Evolutionary conservation across 2,888 invertebrate genomes (phyloP).

Genomic region (Papilio gigon): DNA sequence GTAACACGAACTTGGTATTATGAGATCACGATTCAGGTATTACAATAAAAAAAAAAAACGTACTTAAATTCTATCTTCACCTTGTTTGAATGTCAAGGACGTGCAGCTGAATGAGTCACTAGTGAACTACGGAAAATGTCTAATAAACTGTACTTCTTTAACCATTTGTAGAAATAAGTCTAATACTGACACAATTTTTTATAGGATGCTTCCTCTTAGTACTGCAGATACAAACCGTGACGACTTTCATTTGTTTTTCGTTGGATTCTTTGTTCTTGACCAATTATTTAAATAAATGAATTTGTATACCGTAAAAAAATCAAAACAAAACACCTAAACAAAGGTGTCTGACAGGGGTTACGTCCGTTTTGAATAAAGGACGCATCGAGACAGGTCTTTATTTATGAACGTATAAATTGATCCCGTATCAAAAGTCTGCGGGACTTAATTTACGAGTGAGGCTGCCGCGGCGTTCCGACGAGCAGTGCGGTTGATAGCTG

Average conservation of each 20-base stretch:
- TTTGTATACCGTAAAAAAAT: neutral
- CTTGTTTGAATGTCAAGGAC: constrained; percentile 58
- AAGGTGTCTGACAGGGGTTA: constrained; percentile 19
- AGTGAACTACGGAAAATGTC: constrained; percentile 37
- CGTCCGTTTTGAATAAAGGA: constrained; percentile 16
- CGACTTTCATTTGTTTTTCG: neutral
- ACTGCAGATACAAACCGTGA: neutral
- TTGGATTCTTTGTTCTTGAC: neutral
- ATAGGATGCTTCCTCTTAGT: neutral
- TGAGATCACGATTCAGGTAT: constrained; percentile 40
- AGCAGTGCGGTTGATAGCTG: constrained; percentile 21
- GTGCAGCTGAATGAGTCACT: constrained; percentile 48
- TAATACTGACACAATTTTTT: neutral
- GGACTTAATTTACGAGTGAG: constrained; percentile 27
- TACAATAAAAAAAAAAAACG: constrained; percentile 43
- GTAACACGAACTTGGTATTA: constrained; percentile 33
- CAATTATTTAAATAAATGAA: constrained; percentile 2
- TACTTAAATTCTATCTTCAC: constrained; percentile 49
- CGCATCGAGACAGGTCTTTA: constrained; percentile 2
- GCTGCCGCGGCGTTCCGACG: constrained; percentile 19
- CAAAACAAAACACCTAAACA: neutral
- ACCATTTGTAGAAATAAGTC: neutral
- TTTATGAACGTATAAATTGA: constrained; percentile 30
- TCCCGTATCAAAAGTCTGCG: constrained; percentile 22
- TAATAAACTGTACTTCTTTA: neutral